These are phyloP conservation scores for Labeo calbasu DNA, from an alignment of 2,797 vertebrate species.

Conservation along the genomic window DNA sequence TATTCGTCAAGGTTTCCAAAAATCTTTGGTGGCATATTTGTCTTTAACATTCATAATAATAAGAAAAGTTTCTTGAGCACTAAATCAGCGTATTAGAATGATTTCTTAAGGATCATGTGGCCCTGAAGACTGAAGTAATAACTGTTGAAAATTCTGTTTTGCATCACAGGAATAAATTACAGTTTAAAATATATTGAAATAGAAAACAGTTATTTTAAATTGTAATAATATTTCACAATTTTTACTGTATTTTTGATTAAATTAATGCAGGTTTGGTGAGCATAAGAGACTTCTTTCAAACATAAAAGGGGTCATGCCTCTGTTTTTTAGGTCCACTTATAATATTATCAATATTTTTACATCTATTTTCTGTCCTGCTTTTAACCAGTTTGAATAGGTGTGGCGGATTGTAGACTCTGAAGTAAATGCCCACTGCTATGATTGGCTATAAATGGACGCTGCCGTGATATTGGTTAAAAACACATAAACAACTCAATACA, in stretches of 20 bases:
- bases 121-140: neutral
- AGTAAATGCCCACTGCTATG: too few relatives aligned
- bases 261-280: neutral
- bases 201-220: neutral
- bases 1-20: neutral
- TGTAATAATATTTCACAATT: neutral
- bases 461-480: too few relatives aligned
- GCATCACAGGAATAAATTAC: neutral
- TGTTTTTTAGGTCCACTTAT: too few relatives aligned
- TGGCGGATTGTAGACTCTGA: too few relatives aligned
- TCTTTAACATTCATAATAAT: neutral
- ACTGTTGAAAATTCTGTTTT: neutral
- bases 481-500: too few relatives aligned
- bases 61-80: neutral
- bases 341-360: too few relatives aligned
- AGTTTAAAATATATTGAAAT: neutral
- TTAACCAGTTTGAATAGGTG: too few relatives aligned
- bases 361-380: too few relatives aligned
- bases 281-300: neutral
- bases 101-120: neutral
- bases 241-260: neutral
- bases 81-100: neutral
- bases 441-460: too few relatives aligned
- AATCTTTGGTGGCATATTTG: neutral
- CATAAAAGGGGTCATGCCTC: too few relatives aligned